phyloP scores from a whole-genome alignment of 2,113 vertebrate species.

The Clarias batrachus region DNA sequence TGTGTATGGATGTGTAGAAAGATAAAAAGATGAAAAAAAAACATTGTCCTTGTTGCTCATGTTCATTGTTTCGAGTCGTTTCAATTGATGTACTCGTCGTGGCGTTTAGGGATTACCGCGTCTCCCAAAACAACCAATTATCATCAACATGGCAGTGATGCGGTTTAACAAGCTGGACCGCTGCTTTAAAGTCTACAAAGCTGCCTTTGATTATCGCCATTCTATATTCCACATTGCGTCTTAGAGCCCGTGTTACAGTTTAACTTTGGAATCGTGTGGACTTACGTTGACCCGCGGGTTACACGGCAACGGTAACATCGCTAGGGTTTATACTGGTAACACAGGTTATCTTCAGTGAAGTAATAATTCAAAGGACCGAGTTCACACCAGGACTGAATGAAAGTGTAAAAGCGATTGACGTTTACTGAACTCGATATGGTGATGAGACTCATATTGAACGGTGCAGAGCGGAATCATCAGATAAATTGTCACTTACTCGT shows the following conservation, averaged over 20 bases:
- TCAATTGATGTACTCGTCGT: background rate
- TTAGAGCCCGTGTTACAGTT: background rate
- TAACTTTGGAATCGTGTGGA: slow-evolving; percentile 2
- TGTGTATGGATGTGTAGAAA: background rate
- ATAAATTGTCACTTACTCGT: too few relatives aligned
- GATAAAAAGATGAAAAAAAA: background rate
- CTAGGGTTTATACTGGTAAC: background rate
- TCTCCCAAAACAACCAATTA: background rate
- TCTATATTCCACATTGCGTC: background rate
- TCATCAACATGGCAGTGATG: background rate
- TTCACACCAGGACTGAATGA: too few relatives aligned
- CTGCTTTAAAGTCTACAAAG: background rate
- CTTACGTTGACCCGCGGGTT: background rate
- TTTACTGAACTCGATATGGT: too few relatives aligned
- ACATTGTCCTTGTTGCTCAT: background rate
- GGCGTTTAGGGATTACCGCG: background rate
- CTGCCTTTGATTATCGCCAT: background rate
- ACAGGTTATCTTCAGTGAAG: background rate
- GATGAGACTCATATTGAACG: too few relatives aligned
- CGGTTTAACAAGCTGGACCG: background rate
- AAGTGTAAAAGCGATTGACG: too few relatives aligned
- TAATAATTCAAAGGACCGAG: too few relatives aligned
- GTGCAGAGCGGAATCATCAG: too few relatives aligned
- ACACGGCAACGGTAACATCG: background rate
- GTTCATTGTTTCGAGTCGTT: background rate